These are phyloP conservation scores for Bryconaethiops microstoma DNA, from an alignment of 2,797 vertebrate genomes.

Conservation along the genomic window DNA sequence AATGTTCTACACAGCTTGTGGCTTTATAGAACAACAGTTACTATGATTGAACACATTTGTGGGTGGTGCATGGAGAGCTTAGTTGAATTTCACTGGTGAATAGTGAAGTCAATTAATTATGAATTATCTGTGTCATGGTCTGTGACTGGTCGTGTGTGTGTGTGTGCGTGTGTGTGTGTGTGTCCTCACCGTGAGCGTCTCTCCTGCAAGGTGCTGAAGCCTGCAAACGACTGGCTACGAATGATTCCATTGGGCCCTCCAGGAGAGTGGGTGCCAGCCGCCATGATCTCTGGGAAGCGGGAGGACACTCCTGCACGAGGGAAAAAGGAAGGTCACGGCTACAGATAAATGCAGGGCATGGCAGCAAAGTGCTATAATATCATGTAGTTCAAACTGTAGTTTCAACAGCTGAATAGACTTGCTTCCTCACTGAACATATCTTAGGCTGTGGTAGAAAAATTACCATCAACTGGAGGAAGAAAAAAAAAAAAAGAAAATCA, in stretches of 20 bases:
- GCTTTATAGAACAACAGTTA: neutral
- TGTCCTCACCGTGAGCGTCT: slow-evolving; percentile 86
- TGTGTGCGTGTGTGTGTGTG: neutral
- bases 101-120: neutral
- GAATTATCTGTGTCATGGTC: neutral
- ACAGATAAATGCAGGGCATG: neutral
- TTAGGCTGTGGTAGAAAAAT: too few relatives aligned
- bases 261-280: slow-evolving; percentile 90
- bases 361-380: neutral
- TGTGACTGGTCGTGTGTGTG: neutral
- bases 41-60: too few relatives aligned
- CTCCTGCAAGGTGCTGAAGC: slow-evolving; percentile 96
- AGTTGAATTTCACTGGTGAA: neutral
- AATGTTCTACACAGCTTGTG: neutral
- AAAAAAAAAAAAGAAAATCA: neutral
- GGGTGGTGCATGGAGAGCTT: neutral
- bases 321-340: slow-evolving; percentile 8
- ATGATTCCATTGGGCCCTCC: slow-evolving; percentile 98
- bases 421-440: too few relatives aligned
- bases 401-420: too few relatives aligned
- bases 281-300: slow-evolving; percentile 92
- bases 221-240: slow-evolving; percentile 97
- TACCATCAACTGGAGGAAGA: too few relatives aligned
- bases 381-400: neutral
- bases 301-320: slow-evolving; percentile 85